phyloP scores from a whole-genome alignment of 2,888 invertebrate species.

The Punctoribates punctum region DNA sequence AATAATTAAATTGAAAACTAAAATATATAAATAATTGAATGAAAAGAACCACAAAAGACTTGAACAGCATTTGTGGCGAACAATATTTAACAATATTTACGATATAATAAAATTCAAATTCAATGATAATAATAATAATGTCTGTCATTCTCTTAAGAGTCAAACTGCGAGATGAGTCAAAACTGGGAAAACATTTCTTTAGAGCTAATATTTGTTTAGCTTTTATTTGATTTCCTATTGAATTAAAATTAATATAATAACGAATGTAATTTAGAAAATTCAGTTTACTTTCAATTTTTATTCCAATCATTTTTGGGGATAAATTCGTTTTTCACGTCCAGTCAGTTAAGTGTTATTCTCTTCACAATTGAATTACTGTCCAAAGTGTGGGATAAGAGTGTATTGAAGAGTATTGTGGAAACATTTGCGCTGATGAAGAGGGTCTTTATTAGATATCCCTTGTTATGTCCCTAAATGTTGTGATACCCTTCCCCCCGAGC shows the following conservation, averaged over 20 bases:
- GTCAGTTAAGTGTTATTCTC: background rate
- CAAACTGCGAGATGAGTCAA: background rate
- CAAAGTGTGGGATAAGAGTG: slow-evolving; percentile 23
- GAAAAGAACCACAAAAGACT: too few relatives aligned
- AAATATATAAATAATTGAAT: too few relatives aligned
- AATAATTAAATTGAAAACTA: too few relatives aligned
- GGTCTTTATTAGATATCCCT: slow-evolving; percentile 21
- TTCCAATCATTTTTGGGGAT: background rate
- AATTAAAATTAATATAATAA: background rate
- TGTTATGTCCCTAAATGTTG: slow-evolving; percentile 22
- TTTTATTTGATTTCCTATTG: slow-evolving; percentile 10
- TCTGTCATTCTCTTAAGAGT: slow-evolving; percentile 3
- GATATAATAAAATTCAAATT: background rate
- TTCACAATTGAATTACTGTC: slow-evolving; percentile 25
- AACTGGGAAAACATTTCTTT: background rate
- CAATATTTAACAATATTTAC: background rate
- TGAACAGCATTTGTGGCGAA: too few relatives aligned
- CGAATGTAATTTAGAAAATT: background rate
- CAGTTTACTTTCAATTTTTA: background rate
- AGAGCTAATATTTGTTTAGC: slow-evolving; percentile 6
- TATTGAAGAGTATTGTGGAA: slow-evolving; percentile 10
- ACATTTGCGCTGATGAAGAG: slow-evolving; percentile 31
- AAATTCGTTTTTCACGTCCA: background rate
- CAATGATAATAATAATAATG: background rate
- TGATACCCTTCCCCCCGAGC: slow-evolving; percentile 20